Conservation (phyloP, 2,888 invertebrate species). For the Melinopterus prodromus region DNA sequence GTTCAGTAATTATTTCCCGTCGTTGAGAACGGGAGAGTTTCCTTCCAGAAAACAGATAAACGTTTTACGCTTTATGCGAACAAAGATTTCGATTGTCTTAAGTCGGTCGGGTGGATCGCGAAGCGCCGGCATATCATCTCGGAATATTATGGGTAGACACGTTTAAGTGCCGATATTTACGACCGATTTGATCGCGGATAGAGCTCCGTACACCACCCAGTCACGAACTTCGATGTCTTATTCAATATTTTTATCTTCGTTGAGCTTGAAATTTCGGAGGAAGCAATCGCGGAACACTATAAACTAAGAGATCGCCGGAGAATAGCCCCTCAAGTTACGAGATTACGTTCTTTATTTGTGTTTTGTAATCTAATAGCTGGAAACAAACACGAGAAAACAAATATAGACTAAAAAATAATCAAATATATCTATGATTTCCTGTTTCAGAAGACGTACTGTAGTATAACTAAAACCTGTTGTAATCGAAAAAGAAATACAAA, state of each 20-base stretch:
- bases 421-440: too few relatives aligned
- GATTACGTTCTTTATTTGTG: too few relatives aligned
- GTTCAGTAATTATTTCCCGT: constrained; percentile 21
- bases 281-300: background rate
- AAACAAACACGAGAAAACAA: too few relatives aligned
- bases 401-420: too few relatives aligned
- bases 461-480: too few relatives aligned
- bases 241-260: background rate
- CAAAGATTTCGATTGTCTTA: constrained; percentile 8
- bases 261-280: background rate
- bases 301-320: background rate
- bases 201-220: background rate
- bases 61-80: background rate
- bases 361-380: too few relatives aligned
- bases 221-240: constrained; percentile 4
- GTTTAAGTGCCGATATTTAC: constrained; percentile 22
- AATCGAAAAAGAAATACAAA: too few relatives aligned
- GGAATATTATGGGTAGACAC: constrained; percentile 18
- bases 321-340: background rate
- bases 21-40: background rate
- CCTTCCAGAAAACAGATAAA: constrained; percentile 6
- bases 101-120: background rate
- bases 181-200: constrained; percentile 14
- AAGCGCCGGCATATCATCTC: background rate
- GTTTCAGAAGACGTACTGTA: too few relatives aligned